Conservation (phyloP, 2,888 invertebrate species). For the Pachymerium ferrugineum region DNA sequence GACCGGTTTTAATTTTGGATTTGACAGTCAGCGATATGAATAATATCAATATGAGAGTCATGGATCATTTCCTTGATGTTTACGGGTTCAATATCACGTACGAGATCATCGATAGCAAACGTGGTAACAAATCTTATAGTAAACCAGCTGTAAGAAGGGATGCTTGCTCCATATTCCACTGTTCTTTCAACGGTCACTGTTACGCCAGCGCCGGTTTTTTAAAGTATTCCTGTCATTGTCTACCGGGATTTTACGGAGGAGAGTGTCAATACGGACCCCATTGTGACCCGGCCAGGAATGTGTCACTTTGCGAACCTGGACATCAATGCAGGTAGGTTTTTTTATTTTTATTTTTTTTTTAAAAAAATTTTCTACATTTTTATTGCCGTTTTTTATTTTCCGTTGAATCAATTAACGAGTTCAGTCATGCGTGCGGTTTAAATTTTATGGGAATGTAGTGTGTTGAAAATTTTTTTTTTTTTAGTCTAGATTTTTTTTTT, state of each 20-base stretch:
- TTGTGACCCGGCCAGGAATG: constrained; percentile 61
- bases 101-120: constrained; percentile 59
- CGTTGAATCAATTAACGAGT: no score
- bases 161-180: constrained; percentile 68
- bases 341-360: neutral
- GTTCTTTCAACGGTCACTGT: constrained; percentile 81
- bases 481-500: no score
- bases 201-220: constrained; percentile 63
- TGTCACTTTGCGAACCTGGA: constrained; percentile 66
- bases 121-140: no score
- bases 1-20: constrained; percentile 70
- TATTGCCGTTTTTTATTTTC: neutral
- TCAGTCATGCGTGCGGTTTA: no score
- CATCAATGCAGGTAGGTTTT: constrained; percentile 72
- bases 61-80: constrained; percentile 73
- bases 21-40: constrained; percentile 56
- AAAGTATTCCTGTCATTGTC: constrained; percentile 72
- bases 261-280: constrained; percentile 77
- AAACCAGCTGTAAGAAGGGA: constrained; percentile 39
- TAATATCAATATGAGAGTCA: constrained; percentile 69
- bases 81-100: constrained; percentile 91
- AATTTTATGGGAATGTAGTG: no score
- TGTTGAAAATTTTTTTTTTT: no score
- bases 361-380: neutral
- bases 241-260: constrained; percentile 69